Conservation (phyloP, 2,797 vertebrate species). For the Mionectes olivaceus region DNA sequence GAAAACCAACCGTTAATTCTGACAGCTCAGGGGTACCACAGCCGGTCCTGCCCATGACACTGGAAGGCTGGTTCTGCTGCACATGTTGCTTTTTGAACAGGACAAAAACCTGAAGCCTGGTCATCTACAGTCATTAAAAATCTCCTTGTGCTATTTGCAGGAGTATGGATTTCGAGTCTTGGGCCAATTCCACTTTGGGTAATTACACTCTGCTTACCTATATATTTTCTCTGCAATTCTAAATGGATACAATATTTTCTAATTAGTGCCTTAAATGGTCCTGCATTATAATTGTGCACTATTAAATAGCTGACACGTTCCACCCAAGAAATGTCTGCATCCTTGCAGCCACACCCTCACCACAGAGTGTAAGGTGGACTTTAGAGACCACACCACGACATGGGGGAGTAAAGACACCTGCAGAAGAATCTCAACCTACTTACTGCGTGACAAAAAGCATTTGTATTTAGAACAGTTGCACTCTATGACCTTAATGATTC, state of each 20-base stretch:
- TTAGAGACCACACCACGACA: background rate
- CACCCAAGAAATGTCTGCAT: background rate
- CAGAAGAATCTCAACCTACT: background rate
- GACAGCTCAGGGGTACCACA: background rate
- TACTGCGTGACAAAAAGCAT: background rate
- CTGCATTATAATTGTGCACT: slow-evolving; percentile 41
- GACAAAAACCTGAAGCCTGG: background rate
- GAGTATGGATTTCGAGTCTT: slow-evolving; percentile 64
- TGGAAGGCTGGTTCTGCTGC: background rate
- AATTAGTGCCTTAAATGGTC: slow-evolving; percentile 60
- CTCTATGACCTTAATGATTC: background rate
- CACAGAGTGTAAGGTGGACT: background rate
- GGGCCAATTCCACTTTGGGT: slow-evolving; percentile 68
- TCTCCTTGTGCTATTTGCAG: slow-evolving; percentile 59
- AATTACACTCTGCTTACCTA: slow-evolving; percentile 70
- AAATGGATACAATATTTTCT: slow-evolving; percentile 70
- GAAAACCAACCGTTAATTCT: background rate
- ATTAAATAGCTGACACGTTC: slow-evolving; percentile 31
- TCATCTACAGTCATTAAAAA: slow-evolving; percentile 49
- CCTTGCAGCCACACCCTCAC: background rate
- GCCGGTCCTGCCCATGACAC: background rate
- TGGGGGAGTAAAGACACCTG: background rate
- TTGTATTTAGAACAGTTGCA: background rate
- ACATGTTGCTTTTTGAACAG: background rate
- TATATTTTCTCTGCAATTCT: slow-evolving; percentile 65